Evolutionary conservation across 2,113 vertebrate species (phyloP).

Genomic region (Vanacampus margaritifer): DNA sequence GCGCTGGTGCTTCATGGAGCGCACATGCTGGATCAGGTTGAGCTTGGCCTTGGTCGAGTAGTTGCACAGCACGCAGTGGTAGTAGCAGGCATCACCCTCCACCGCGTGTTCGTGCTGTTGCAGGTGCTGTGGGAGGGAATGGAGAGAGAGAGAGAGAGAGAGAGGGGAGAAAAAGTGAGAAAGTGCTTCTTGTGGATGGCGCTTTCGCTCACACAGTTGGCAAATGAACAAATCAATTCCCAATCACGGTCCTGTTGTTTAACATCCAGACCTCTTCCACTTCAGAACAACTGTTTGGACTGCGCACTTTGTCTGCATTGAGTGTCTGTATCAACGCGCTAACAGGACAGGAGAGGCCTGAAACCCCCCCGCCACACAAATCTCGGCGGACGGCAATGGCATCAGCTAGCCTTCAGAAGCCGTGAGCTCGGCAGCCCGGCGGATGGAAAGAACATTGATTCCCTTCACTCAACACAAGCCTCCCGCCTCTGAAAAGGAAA

Average conservation of each 20-base stretch:
- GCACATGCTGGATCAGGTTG: slow-evolving; percentile 97
- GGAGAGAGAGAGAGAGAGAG: slow-evolving; percentile 27
- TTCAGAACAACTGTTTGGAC: slow-evolving; percentile 67
- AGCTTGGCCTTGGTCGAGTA: slow-evolving; percentile 99
- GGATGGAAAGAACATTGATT: slow-evolving; percentile 81
- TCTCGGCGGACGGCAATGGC: slow-evolving; percentile 50
- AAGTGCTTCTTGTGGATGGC: slow-evolving; percentile 62
- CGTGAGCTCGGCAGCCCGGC: slow-evolving; percentile 41
- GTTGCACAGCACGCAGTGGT: slow-evolving; percentile 93
- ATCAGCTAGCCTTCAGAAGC: slow-evolving; percentile 64
- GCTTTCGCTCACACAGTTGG: slow-evolving; percentile 71
- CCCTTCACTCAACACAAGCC: slow-evolving; percentile 80
- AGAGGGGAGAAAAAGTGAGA: slow-evolving; percentile 36
- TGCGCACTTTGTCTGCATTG: slow-evolving; percentile 51
- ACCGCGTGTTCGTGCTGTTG: slow-evolving; percentile 93
- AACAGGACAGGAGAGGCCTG: slow-evolving; percentile 65
- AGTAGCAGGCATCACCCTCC: slow-evolving; percentile 94
- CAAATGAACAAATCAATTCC: slow-evolving; percentile 78
- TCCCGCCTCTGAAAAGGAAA: slow-evolving; percentile 81
- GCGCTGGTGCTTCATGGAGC: slow-evolving; percentile 98
- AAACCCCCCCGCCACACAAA: slow-evolving; percentile 28
- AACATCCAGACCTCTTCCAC: slow-evolving; percentile 70
- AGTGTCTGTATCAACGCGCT: slow-evolving; percentile 62
- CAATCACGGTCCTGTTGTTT: slow-evolving; percentile 74
- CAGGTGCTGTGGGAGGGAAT: slow-evolving; percentile 81